These are phyloP conservation scores for Dendronephthya gigantea DNA, from an alignment of 64 coral and sea anemone genomes.

Conservation along the genomic window DNA sequence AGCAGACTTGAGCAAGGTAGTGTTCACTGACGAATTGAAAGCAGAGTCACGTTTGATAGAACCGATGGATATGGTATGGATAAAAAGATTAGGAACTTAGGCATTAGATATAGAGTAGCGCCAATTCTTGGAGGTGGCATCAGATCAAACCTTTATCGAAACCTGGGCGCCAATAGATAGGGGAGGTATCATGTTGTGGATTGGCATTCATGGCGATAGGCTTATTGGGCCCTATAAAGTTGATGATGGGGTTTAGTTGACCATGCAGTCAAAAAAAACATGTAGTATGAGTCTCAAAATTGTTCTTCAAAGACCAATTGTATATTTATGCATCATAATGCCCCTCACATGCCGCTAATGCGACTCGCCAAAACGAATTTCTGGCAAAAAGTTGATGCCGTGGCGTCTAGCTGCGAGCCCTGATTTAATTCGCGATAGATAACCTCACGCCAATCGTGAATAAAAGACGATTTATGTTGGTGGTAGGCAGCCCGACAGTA, in stretches of 20 bases:
- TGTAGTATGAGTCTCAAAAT: background rate
- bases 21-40: too few species aligned
- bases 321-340: conserved; percentile 17
- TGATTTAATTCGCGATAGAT: background rate
- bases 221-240: background rate
- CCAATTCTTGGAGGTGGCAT: too few species aligned
- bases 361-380: background rate
- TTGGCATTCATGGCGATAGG: background rate
- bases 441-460: background rate
- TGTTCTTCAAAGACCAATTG: background rate
- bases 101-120: too few species aligned
- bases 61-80: too few species aligned
- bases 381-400: background rate
- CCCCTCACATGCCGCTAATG: background rate
- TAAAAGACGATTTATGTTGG: conserved; percentile 6
- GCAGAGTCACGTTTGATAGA: too few species aligned
- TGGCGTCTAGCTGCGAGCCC: background rate
- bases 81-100: too few species aligned
- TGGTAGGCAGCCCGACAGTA: background rate
- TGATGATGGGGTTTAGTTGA: background rate
- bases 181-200: background rate
- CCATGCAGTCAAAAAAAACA: background rate
- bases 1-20: too few species aligned
- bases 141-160: too few species aligned
- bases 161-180: too few species aligned